These are phyloP conservation scores for Gymnothorax reevesii DNA, from an alignment of 2,797 vertebrate genomes.

Conservation along the genomic window DNA sequence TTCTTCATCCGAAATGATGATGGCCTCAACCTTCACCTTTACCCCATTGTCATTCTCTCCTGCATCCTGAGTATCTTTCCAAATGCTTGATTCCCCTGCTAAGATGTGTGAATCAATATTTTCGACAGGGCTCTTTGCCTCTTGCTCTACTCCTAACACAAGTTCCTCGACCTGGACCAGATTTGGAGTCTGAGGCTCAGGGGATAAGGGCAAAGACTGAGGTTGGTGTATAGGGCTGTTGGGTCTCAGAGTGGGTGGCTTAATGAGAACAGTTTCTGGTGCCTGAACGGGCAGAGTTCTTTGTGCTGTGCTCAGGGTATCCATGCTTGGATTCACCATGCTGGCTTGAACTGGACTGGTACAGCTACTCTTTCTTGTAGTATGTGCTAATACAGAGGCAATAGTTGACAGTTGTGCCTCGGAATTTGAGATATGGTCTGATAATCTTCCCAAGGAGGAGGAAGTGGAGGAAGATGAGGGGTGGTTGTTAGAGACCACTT, in stretches of 20 bases:
- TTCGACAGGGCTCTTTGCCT: conserved; percentile 12
- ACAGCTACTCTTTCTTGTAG: conserved; percentile 49
- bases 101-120: conserved; percentile 4
- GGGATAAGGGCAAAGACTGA: conserved; percentile 31
- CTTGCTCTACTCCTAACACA: conserved; percentile 1
- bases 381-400: conserved; percentile 44
- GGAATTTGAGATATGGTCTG: conserved; percentile 41
- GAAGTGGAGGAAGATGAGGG: conserved; percentile 54
- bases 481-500: conserved; percentile 69
- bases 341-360: conserved; percentile 41
- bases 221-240: conserved; percentile 32
- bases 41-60: conserved; percentile 46
- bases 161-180: conserved; percentile 10
- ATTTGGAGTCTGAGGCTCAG: conserved; percentile 13
- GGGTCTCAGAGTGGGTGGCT: conserved; percentile 36
- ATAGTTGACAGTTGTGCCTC: conserved; percentile 51
- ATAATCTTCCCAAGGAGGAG: conserved; percentile 49
- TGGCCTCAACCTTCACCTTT: conserved; percentile 88
- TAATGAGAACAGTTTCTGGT: conserved; percentile 51
- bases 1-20: conserved; percentile 91
- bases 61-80: conserved; percentile 19
- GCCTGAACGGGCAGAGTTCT: conserved; percentile 48
- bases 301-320: conserved; percentile 23
- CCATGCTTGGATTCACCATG: conserved; percentile 22
- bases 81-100: conserved; percentile 5